Percentiles rank a stretch among this genome's conserved stretches.
phyloP scores from a whole-genome alignment of 2,888 invertebrate species.

The Leucoptera coffeella region DNA sequence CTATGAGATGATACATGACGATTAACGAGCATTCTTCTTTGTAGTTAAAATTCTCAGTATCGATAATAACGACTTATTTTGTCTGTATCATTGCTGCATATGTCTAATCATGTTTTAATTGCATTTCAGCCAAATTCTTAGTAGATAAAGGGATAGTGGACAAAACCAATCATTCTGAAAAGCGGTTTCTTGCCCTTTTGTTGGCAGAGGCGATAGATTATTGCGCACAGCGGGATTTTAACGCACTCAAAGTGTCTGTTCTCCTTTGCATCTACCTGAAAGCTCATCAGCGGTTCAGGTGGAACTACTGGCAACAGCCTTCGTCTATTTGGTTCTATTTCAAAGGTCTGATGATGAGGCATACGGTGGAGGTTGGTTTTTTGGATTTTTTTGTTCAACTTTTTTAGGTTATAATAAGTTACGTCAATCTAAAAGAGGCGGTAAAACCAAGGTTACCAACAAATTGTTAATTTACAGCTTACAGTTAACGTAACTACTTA shows the following conservation, averaged over 20 bases:
- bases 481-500: too few relatives aligned
- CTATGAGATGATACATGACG: too few relatives aligned
- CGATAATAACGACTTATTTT: too few relatives aligned
- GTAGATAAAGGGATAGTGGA: constrained; percentile 20
- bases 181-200: constrained; percentile 18
- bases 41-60: too few relatives aligned
- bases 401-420: too few relatives aligned
- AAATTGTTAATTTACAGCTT: too few relatives aligned
- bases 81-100: too few relatives aligned
- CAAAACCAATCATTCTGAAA: constrained; percentile 22
- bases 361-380: constrained; percentile 24
- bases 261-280: constrained; percentile 25
- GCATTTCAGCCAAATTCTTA: constrained; percentile 18
- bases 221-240: constrained; percentile 24
- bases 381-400: too few relatives aligned
- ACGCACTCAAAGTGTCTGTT: constrained; percentile 18
- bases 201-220: constrained; percentile 23
- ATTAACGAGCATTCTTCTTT: too few relatives aligned
- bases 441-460: too few relatives aligned
- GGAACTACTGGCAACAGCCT: constrained; percentile 30
- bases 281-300: constrained; percentile 26
- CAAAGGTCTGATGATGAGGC: constrained; percentile 29
- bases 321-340: constrained; percentile 25
- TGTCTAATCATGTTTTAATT: too few relatives aligned
- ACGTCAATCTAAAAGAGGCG: too few relatives aligned